Base-by-base conservation (phyloP, 2,888 invertebrate genomes). In the Morpho achilles region DNA sequence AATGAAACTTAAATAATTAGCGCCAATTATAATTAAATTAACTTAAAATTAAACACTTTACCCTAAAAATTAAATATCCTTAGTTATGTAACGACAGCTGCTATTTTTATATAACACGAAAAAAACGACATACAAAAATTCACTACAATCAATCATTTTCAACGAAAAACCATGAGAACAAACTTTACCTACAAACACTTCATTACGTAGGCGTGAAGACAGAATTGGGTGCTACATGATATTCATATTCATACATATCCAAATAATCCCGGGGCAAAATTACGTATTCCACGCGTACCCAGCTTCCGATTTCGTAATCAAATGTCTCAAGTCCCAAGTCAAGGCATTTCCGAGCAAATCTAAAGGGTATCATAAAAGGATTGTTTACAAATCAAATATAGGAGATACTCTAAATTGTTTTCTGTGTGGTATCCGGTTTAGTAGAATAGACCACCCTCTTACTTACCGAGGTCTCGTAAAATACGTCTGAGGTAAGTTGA, bases 281-380 rank as follows among this genome's bases (percentile, higher is more conserved):
- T 64, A 63, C 61, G 60, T 63, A 68, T 64, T 66, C 70, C 49
- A 45, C 46, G 59, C 58, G 51, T 62, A 61, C 63, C 45, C 54
- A 44, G 62, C 64, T 69, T 68, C 67, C 69, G 71, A 59, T 66
- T 66, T 60, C 53, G 69, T 70, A 73, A 72, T 73, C 71, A 73
- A 72, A 72, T 68, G 67, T 67, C 67, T 61, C 61, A 64, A 64
- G 61, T 63, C 59, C 61, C 59, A 53, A 64, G 61, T 63, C 60
- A 61, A 58, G 53, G 63, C 62, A 60, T 68, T 65, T 68, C 61
- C 51, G 53, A 56, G 56, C 64, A 65, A 65, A 66, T 63, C 58
- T 63, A 68, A 62, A 64, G 66, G 66, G 22, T 16, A 43, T 53
- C 32, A 47, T 23, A 43, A 50, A 48, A 44, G 43, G 16, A 40